A percentile compares a stretch with the other conserved stretches of the same genome.
phyloP scores from a whole-genome alignment of 2,113 vertebrate genomes.

The Condylura cristata region DNA sequence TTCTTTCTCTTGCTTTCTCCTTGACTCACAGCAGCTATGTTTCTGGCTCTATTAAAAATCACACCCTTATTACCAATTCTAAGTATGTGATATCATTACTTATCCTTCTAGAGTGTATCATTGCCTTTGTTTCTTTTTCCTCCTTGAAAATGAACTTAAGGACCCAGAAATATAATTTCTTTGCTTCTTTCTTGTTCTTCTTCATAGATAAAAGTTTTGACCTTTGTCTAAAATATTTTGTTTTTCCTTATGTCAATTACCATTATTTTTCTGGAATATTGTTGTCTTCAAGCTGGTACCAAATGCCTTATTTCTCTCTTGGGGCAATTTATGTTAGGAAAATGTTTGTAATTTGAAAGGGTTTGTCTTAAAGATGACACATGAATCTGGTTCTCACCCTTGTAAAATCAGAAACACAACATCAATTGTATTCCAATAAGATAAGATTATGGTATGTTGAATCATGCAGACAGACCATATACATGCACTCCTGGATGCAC shows the following conservation, averaged over 20 bases:
- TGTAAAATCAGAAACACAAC: constrained; percentile 39
- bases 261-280: neutral
- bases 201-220: constrained; percentile 12
- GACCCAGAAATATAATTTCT: neutral
- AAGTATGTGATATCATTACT: neutral
- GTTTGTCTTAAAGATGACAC: neutral
- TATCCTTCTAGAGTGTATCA: constrained; percentile 28
- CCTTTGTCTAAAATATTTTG: neutral
- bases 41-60: constrained; percentile 40
- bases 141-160: constrained; percentile 18
- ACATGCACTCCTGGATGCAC: neutral
- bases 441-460: neutral
- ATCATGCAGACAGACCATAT: neutral
- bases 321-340: neutral
- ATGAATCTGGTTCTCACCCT: neutral
- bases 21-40: constrained; percentile 30
- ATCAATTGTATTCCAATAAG: constrained; percentile 2
- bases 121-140: constrained; percentile 34
- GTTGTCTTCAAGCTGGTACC: neutral
- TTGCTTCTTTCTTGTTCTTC: neutral
- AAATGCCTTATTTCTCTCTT: neutral
- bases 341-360: neutral
- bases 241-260: constrained; percentile 11
- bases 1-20: constrained; percentile 42
- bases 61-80: neutral